phyloP scores from a whole-genome alignment of 2,888 invertebrate genomes.

The Cataglyphis livida region DNA sequence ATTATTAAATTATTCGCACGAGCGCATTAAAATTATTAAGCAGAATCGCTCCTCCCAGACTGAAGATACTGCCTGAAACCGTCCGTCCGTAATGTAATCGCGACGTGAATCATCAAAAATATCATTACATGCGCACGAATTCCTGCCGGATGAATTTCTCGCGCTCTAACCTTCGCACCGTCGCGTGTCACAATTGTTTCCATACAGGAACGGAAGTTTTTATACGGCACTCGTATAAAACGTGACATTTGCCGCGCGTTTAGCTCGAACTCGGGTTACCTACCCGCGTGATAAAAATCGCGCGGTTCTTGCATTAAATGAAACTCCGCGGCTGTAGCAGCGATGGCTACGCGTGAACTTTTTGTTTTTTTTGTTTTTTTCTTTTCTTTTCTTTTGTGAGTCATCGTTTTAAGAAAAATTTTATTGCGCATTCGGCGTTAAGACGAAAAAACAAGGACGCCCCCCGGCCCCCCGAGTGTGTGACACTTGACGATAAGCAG shows the following conservation, averaged over 20 bases:
- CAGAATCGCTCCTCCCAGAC: background rate
- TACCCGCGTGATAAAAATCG: constrained; percentile 18
- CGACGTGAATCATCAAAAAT: constrained; percentile 50
- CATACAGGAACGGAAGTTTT: constrained; percentile 48
- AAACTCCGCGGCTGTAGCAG: background rate
- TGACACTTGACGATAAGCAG: background rate
- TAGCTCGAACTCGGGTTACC: constrained; percentile 33
- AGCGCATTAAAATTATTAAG: constrained; percentile 11
- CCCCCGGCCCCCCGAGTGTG: too few species aligned
- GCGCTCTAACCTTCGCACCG: constrained; percentile 42
- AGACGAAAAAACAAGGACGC: background rate
- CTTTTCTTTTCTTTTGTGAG: background rate
- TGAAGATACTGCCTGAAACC: background rate
- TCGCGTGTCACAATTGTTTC: constrained; percentile 53
- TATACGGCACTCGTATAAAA: constrained; percentile 5
- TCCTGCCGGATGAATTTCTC: constrained; percentile 46
- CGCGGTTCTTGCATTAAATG: background rate
- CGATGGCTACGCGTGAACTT: background rate
- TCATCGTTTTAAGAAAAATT: constrained; percentile 26
- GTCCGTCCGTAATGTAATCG: constrained; percentile 33
- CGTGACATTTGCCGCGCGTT: constrained; percentile 27
- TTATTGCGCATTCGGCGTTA: background rate
- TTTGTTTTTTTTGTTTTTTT: background rate
- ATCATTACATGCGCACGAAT: constrained; percentile 41
- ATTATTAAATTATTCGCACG: background rate